Base-by-base conservation (phyloP, 2,888 invertebrate species). In the Caenorhabditis uteleia region DNA sequence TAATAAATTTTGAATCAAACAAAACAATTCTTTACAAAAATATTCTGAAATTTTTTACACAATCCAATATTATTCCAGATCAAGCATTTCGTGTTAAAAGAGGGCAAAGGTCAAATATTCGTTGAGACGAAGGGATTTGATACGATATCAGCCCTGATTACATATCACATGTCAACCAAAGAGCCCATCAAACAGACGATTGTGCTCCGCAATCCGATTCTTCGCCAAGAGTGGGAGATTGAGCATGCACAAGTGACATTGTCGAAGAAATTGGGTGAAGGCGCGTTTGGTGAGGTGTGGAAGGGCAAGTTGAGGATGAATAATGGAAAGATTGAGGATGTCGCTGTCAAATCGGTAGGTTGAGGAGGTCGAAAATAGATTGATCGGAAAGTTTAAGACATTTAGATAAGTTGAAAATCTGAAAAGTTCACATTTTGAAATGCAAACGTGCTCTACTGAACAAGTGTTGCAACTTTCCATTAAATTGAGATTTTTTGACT, bases 221-320 rank as follows among this genome's bases (percentile, higher is more conserved):
- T 23, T 2, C 51, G 70, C 14, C 75, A 74, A 54, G 36, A 45
- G 3, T 78, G 77, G 77, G 78, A 77, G 46, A 65, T 73, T 12
- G 54, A 60, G 7, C 78, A 77, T 48, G 67, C 70, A n/a, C 69
- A 77, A 34, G 70, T 78, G 38, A 45, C 46, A 16, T 49, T 66
- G 12, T 58, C 61, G 8, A 78, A 77, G 56, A 77, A 77, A 47
- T 49, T 77, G 36, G 78, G 78, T 26, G 77, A 77, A 50, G 74
- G 78, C 14, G 77, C 77, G 8, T 78, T 77, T 48, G 78, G 78
- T 23, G 77, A 78, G 46, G 78, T 66, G 1, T 66, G 59, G 59
- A 66, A 66, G 16, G 66, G 66, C 6, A 55, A 56, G 38, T 33
- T 59, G n/a, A 60, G 46, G 21, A 21, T 58, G 43, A 60, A 60